Evolutionary conservation across 2,113 vertebrate species (phyloP).

Genomic region (Monopterus albus): DNA sequence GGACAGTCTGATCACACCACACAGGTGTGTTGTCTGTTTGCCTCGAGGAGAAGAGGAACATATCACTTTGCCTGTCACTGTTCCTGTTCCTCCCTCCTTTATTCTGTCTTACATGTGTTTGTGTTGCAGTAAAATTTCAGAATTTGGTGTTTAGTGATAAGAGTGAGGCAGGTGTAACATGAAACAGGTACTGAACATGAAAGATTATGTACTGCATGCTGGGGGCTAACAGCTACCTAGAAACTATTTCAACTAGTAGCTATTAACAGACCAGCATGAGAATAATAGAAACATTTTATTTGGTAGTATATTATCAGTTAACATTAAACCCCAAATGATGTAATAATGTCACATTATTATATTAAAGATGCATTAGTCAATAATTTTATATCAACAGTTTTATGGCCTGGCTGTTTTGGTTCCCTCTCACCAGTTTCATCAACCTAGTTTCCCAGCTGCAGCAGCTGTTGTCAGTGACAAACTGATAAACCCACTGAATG

Average conservation of each 20-base stretch:
- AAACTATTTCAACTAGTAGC: not conserved
- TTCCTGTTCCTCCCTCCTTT: not conserved
- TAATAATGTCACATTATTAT: not conserved
- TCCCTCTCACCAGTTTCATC: no score
- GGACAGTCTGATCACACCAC: conserved; percentile 59
- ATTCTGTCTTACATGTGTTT: conserved; percentile 35
- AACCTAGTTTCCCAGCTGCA: no score
- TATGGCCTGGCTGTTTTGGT: no score
- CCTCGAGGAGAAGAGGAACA: conserved; percentile 34
- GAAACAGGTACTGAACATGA: conserved; percentile 52
- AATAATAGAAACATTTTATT: not conserved
- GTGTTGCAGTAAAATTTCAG: conserved; percentile 44
- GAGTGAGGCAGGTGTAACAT: conserved; percentile 41
- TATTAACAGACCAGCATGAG: not conserved
- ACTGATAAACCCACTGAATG: not conserved
- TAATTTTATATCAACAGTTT: not conserved
- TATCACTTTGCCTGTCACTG: conserved; percentile 26
- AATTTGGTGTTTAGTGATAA: conserved; percentile 29
- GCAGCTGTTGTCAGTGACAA: no score
- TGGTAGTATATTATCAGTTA: not conserved
- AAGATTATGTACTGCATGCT: conserved; percentile 27
- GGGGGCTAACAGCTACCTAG: conserved; percentile 12
- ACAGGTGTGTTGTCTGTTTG: conserved; percentile 45
- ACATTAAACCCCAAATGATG: not conserved
- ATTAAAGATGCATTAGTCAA: not conserved